Evolutionary conservation across 2,113 vertebrate genomes (phyloP).

Genomic region (Ranitomeya imitator): DNA sequence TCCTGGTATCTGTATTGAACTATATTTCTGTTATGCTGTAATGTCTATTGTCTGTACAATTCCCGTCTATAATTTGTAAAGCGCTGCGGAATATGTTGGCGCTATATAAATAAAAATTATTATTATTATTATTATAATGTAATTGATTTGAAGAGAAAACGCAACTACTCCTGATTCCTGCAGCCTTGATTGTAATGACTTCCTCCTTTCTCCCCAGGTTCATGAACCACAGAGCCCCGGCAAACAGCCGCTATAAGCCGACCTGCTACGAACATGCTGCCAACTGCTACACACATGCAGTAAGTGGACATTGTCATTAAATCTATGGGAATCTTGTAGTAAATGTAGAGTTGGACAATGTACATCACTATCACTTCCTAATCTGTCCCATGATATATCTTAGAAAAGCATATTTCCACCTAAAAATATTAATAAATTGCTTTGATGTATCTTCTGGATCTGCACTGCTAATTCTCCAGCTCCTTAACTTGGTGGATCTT

Average conservation of each 20-base stretch:
- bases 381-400: neutral
- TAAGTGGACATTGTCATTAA: conserved; percentile 67
- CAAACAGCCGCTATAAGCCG: conserved; percentile 96
- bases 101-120: no score
- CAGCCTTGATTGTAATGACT: neutral
- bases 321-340: neutral
- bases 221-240: conserved; percentile 94
- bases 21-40: no score
- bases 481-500: no score
- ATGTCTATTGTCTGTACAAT: no score
- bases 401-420: no score
- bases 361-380: neutral
- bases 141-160: neutral
- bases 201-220: conserved; percentile 79
- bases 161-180: neutral
- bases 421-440: no score
- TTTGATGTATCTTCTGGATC: no score
- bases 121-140: no score
- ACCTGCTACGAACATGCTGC: conserved; percentile 97
- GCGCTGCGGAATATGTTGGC: no score
- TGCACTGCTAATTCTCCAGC: no score
- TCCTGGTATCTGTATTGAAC: no score
- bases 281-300: conserved; percentile 98
- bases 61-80: no score
- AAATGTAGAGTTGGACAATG: neutral